These are phyloP conservation scores for Buceros bicornis DNA, from an alignment of 2,797 vertebrate species.

Conservation along the genomic window DNA sequence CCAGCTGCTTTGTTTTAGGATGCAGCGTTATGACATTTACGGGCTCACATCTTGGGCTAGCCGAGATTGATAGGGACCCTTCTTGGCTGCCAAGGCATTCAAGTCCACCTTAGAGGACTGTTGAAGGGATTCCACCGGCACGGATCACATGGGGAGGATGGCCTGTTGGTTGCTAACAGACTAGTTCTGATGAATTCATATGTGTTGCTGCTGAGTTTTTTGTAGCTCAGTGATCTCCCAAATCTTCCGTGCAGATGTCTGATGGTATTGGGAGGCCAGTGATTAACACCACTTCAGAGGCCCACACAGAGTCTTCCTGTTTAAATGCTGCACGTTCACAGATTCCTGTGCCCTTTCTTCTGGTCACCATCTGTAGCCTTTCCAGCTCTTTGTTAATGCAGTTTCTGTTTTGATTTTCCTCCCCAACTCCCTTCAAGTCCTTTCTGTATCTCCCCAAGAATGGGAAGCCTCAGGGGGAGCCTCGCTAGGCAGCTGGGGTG, in stretches of 20 bases:
- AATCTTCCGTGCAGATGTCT: not conserved
- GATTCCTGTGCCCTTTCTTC: not conserved
- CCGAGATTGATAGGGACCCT: not conserved
- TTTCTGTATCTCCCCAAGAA: not conserved
- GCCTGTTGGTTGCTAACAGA: not conserved
- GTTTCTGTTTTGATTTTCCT: not conserved
- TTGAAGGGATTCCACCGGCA: not conserved
- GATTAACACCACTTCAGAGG: not conserved
- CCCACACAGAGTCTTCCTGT: not conserved
- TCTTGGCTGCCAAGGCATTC: not conserved
- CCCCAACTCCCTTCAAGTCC: not conserved
- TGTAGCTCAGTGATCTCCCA: not conserved
- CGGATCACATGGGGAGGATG: not conserved
- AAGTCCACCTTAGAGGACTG: not conserved
- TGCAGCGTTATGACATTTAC: not conserved
- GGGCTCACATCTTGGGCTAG: not conserved
- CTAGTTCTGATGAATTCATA: not conserved
- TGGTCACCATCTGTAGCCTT: not conserved
- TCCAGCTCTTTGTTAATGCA: not conserved
- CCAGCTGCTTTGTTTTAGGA: not conserved
- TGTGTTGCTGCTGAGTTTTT: not conserved
- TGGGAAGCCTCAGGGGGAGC: not conserved
- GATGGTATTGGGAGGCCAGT: not conserved
- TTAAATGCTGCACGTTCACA: not conserved
- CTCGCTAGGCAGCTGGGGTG: not conserved